A percentile compares a stretch with the other conserved stretches of the same genome.
These are phyloP conservation scores for Megalops cyprinoides DNA, from an alignment of 2,797 vertebrate species.

Conservation along the genomic window DNA sequence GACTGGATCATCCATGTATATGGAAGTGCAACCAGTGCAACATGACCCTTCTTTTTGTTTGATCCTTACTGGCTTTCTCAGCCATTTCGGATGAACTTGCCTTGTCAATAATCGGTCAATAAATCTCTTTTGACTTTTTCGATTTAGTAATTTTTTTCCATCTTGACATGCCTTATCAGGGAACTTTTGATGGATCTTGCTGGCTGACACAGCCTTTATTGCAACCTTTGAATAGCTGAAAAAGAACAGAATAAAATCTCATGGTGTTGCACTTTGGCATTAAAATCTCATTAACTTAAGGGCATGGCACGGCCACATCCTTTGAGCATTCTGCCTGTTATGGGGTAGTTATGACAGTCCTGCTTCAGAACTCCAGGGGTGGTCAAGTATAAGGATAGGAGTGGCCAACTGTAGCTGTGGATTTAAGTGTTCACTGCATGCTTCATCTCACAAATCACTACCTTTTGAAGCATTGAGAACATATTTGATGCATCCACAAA, in stretches of 20 bases:
- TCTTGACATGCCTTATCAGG: background rate
- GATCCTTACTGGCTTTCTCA: no score
- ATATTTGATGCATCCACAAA: no score
- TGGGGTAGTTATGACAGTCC: no score
- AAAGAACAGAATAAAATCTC: background rate
- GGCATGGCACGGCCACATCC: background rate
- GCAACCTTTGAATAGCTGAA: background rate
- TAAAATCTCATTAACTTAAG: background rate
- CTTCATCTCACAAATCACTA: background rate
- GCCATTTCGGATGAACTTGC: no score
- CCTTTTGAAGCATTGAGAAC: no score
- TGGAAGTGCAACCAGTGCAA: no score
- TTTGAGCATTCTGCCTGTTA: no score
- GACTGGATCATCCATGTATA: no score
- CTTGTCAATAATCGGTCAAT: background rate
- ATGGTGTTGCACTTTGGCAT: background rate
- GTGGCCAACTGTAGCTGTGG: background rate
- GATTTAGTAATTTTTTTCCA: background rate
- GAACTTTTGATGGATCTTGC: background rate
- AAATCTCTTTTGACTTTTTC: no score
- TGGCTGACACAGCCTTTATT: background rate
- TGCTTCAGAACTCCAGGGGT: no score
- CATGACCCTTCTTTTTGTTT: no score
- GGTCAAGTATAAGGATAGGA: background rate
- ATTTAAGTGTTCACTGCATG: background rate